Conservation (phyloP, 2,113 vertebrate species). For the Pao palembangensis region DNA sequence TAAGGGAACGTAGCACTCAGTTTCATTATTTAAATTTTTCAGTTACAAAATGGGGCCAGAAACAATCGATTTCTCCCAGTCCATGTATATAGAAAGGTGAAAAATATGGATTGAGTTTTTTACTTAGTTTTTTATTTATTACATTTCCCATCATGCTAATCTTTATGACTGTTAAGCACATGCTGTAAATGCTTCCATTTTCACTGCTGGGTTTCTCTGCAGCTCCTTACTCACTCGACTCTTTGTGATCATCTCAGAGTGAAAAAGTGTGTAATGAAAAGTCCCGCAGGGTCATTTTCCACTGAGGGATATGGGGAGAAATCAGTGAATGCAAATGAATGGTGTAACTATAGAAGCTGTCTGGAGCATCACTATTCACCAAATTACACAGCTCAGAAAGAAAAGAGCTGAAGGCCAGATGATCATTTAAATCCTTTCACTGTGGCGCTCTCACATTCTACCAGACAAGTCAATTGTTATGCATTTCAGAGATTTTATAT, state of each 20-base stretch:
- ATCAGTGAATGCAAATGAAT: constrained; percentile 67
- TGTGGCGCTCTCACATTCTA: constrained; percentile 35
- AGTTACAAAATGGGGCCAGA: too few species aligned
- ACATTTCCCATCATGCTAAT: background rate
- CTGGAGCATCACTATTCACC: constrained; percentile 39
- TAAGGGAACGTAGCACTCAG: background rate
- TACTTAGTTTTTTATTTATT: background rate
- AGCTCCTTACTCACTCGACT: constrained; percentile 18
- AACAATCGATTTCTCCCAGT: too few species aligned
- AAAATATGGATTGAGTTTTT: too few species aligned
- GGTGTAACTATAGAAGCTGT: constrained; percentile 57
- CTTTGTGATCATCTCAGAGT: constrained; percentile 39
- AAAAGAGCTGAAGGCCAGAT: constrained; percentile 41
- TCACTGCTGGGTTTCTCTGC: constrained; percentile 14
- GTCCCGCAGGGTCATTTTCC: constrained; percentile 47
- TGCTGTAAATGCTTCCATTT: constrained; percentile 28
- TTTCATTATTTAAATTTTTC: too few species aligned
- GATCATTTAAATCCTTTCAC: constrained; percentile 55
- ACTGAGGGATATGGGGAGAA: constrained; percentile 41
- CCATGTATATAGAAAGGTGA: too few species aligned
- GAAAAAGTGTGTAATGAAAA: constrained; percentile 44
- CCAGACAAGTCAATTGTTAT: constrained; percentile 38
- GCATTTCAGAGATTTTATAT: constrained; percentile 16
- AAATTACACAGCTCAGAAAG: constrained; percentile 55
- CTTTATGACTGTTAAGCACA: constrained; percentile 12